Conservation (phyloP, 2,113 vertebrate genomes). For the Sisor rabdophorus region DNA sequence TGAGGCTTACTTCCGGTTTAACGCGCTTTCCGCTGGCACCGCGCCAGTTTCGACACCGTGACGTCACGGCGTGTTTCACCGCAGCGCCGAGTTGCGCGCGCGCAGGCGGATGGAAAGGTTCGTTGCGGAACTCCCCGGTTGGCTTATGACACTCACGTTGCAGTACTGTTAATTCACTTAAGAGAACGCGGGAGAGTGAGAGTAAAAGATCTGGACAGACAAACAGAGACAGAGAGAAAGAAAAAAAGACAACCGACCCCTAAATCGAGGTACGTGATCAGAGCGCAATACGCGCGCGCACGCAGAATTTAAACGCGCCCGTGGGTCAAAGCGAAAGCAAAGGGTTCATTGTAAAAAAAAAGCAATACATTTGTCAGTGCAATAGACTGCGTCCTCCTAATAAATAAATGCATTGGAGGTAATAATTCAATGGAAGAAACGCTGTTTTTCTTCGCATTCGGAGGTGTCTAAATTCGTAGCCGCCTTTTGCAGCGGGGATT, state of each 20-base stretch:
- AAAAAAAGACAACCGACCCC: not conserved
- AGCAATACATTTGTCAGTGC: not conserved
- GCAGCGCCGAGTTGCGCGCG: not conserved
- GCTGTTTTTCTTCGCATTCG: not conserved
- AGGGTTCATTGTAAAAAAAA: not conserved
- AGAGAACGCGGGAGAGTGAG: not conserved
- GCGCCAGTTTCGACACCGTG: constrained; percentile 23
- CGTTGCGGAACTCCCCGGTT: not conserved
- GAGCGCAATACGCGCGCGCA: not conserved
- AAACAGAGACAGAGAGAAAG: not conserved
- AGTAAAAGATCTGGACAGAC: not conserved
- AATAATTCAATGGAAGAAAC: too few species aligned
- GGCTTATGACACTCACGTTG: not conserved
- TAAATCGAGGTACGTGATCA: constrained; percentile 26
- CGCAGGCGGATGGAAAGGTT: not conserved
- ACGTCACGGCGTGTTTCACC: constrained; percentile 17
- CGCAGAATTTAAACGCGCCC: too few species aligned
- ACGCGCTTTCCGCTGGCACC: constrained; percentile 10
- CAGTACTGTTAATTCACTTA: not conserved
- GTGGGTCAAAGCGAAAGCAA: constrained; percentile 19
- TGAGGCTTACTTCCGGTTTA: constrained; percentile 1
- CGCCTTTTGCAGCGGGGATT: constrained; percentile 38
- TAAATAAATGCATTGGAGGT: not conserved
- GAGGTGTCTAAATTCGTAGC: not conserved
- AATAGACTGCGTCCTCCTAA: too few species aligned